Evolutionary conservation across 2,888 invertebrate species (phyloP).

Genomic region (Caenorhabditis doughertyi): DNA sequence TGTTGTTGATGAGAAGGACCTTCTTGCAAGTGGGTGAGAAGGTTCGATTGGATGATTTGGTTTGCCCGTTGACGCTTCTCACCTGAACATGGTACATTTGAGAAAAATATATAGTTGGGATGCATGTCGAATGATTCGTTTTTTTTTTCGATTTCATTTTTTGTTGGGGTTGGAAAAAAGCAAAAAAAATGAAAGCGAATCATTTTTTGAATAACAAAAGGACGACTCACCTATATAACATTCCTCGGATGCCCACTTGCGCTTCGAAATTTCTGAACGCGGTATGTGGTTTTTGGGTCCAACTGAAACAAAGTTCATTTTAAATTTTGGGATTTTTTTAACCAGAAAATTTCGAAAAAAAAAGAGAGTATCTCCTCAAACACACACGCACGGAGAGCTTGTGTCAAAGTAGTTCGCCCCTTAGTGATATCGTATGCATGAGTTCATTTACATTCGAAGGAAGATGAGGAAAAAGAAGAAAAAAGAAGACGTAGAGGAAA

Average conservation of each 20-base stretch:
- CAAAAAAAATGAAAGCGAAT: not conserved
- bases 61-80: conserved; percentile 63
- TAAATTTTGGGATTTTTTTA: not conserved
- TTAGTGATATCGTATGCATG: conserved; percentile 63
- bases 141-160: not conserved
- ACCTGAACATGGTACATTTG: conserved; percentile 37
- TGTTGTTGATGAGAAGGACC: conserved; percentile 27
- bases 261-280: conserved; percentile 68
- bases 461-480: conserved; percentile 28
- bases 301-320: conserved; percentile 53
- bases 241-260: conserved; percentile 69
- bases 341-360: not conserved
- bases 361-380: not conserved
- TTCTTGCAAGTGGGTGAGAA: conserved; percentile 54
- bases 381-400: conserved; percentile 7
- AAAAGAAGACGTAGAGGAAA: not conserved
- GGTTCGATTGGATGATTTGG: conserved; percentile 41
- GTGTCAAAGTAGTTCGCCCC: conserved; percentile 5
- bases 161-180: conserved; percentile 3
- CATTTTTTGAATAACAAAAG: too few relatives aligned
- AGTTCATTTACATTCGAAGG: conserved; percentile 63
- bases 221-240: conserved; percentile 65
- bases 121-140: conserved; percentile 34
- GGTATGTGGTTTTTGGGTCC: conserved; percentile 53
- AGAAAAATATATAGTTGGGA: conserved; percentile 45